Evolutionary conservation across 2,797 vertebrate genomes (phyloP), one percentile per base, ranked within the genome.

Genomic region (Poliocrania exsul): DNA sequence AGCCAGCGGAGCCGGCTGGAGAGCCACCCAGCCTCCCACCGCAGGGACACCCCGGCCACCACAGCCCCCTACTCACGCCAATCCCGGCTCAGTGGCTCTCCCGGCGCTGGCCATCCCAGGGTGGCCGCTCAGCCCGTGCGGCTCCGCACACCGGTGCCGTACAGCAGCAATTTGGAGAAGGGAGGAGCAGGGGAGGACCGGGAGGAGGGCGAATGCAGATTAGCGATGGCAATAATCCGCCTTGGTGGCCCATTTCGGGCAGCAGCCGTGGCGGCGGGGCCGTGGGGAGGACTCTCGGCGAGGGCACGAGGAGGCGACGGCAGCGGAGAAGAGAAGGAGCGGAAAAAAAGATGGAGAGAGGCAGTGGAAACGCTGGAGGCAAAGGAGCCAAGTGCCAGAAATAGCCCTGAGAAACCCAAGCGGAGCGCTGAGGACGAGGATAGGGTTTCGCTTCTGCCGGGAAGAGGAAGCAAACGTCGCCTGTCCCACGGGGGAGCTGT

Each of bases 191-290:
- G 33, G 78, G 14, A 79, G 83, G 56, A 6, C 5, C 0, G 70
- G 87, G 90, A 85, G 94, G 90, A 93, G 88, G 74, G 83, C 10
- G 16, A 23, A 93, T 94, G 95, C 96, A 94, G 95, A 95, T 95
- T 51, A 90, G 90, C 12, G 0, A 9, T 5, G 86, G 86, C 83
- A 72, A 38, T 40, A 69, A 88, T 70, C 66, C 31, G 40, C 86
- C 80, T 7, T 0, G 54, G 35, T 8, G 65, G 78, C 92, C 77
- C 88, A 11, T 40, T 70, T 62, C 37, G 37, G 86, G 64, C 49
- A 77, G 92, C 38, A 7, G 84, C 85, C 28, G 3, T 2, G 1
- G n/a, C 16, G 5, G 49, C 11, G 7, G 56, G 42, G 53, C 51
- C 31, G 11, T 2, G 62, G 33, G 28, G 40, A 49, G 56, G 61